phyloP scores from a whole-genome alignment of 2,888 invertebrate species.

The Hofmannophila pseudospretella region DNA sequence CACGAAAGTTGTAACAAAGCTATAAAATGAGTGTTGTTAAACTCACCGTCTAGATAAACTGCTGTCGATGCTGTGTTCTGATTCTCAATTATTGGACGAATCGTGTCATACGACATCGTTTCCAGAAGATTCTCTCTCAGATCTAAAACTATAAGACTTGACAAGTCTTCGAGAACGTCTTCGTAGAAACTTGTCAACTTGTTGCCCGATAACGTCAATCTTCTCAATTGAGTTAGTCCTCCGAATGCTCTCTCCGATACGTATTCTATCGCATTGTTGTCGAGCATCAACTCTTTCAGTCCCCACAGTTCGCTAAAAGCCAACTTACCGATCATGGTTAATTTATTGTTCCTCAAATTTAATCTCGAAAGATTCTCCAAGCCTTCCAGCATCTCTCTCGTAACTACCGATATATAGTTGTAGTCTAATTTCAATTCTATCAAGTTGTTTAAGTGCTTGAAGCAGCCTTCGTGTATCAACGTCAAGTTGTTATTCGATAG shows the following conservation, averaged over 20 bases:
- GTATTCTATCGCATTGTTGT: constrained; percentile 82
- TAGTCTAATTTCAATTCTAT: constrained; percentile 87
- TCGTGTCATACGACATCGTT: constrained; percentile 85
- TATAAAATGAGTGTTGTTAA: constrained; percentile 1
- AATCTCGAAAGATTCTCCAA: constrained; percentile 83
- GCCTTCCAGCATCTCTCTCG: constrained; percentile 86
- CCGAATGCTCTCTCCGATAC: constrained; percentile 87
- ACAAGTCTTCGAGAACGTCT: constrained; percentile 83
- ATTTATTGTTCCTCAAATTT: constrained; percentile 84
- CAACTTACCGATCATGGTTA: constrained; percentile 87
- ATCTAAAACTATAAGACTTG: constrained; percentile 84
- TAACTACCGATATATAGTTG: constrained; percentile 86
- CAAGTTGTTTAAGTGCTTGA: constrained; percentile 84
- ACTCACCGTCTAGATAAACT: constrained; percentile 88
- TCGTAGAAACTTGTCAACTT: constrained; percentile 83
- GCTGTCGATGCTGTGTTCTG: constrained; percentile 84
- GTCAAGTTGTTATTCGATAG: constrained; percentile 92
- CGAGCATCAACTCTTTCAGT: constrained; percentile 82
- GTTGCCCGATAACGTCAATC: constrained; percentile 85
- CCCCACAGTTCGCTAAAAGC: constrained; percentile 88
- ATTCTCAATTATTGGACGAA: constrained; percentile 85
- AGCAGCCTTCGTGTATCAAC: constrained; percentile 90
- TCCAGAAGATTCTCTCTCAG: constrained; percentile 86
- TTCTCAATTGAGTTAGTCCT: constrained; percentile 83
- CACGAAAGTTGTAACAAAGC: constrained; percentile 1